phyloP scores from a whole-genome alignment of 2,888 invertebrate genomes.

The Augiades crinisus region DNA sequence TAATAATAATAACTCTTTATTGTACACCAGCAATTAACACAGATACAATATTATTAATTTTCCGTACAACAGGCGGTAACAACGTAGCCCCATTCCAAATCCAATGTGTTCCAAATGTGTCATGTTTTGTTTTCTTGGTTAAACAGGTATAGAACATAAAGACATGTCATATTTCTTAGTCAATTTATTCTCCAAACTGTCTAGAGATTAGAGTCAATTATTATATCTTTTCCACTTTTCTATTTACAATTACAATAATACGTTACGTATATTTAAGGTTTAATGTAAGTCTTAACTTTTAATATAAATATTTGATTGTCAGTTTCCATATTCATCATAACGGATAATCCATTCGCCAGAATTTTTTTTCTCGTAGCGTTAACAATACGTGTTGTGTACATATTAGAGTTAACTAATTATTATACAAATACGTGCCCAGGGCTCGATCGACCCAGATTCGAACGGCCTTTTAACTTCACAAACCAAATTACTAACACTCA shows the following conservation, averaged over 20 bases:
- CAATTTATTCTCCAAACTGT: constrained; percentile 68
- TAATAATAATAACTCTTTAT: too few species aligned
- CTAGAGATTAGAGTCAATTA: constrained; percentile 49
- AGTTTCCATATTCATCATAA: constrained; percentile 12
- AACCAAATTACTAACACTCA: constrained; percentile 36
- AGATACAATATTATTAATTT: too few species aligned
- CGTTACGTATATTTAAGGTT: constrained; percentile 37
- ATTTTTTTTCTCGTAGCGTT: constrained; percentile 27
- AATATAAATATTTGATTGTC: constrained; percentile 18
- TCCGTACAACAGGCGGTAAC: too few species aligned
- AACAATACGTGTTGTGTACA: constrained; percentile 63
- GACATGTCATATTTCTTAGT: constrained; percentile 64
- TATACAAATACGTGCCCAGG: constrained; percentile 38
- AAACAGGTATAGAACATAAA: not conserved
- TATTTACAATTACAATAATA: constrained; percentile 26
- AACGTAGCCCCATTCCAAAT: too few species aligned
- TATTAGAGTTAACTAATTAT: constrained; percentile 64
- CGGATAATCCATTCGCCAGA: constrained; percentile 14
- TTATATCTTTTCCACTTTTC: constrained; percentile 41
- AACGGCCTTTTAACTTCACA: constrained; percentile 26
- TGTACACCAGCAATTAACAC: too few species aligned
- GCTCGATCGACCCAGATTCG: constrained; percentile 28
- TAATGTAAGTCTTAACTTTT: constrained; percentile 28
- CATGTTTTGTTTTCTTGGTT: constrained; percentile 19
- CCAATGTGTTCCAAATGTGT: too few species aligned